These are phyloP conservation scores for Clarias gariepinus DNA, from an alignment of 2,113 vertebrate species.

Conservation along the genomic window DNA sequence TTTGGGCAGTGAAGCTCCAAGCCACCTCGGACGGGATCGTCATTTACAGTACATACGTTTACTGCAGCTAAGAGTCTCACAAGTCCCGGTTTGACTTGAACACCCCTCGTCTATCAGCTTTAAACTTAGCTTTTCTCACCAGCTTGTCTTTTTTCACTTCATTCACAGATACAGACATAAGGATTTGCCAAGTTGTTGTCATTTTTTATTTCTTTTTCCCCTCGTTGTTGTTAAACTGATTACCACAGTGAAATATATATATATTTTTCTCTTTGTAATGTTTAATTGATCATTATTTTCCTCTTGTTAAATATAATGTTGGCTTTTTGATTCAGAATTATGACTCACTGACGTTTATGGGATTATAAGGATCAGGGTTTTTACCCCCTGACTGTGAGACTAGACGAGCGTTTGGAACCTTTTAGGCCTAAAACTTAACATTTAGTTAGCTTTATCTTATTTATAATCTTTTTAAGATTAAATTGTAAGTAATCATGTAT, in stretches of 20 bases:
- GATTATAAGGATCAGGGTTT: conserved; percentile 35
- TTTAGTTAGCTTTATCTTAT: background rate
- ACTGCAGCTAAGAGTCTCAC: no score
- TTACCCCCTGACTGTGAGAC: background rate
- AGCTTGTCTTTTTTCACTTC: background rate
- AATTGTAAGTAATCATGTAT: background rate
- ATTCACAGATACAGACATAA: background rate
- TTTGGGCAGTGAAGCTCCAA: no score
- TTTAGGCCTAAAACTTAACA: background rate
- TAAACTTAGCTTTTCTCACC: background rate
- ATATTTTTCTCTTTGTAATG: background rate
- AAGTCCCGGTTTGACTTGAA: no score
- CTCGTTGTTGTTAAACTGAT: background rate
- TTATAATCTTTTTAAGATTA: background rate
- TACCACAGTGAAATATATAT: background rate
- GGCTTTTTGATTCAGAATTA: conserved; percentile 4
- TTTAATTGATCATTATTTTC: background rate
- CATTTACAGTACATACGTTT: no score
- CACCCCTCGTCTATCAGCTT: no score
- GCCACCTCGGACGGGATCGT: no score
- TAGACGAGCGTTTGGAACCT: background rate
- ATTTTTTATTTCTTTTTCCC: background rate
- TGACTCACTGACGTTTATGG: background rate
- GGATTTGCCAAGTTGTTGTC: background rate
- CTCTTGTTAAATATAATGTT: conserved; percentile 4